These are phyloP conservation scores for Lordiphosa mommai DNA, from an alignment of 1,140 invertebrate species.

Conservation along the genomic window DNA sequence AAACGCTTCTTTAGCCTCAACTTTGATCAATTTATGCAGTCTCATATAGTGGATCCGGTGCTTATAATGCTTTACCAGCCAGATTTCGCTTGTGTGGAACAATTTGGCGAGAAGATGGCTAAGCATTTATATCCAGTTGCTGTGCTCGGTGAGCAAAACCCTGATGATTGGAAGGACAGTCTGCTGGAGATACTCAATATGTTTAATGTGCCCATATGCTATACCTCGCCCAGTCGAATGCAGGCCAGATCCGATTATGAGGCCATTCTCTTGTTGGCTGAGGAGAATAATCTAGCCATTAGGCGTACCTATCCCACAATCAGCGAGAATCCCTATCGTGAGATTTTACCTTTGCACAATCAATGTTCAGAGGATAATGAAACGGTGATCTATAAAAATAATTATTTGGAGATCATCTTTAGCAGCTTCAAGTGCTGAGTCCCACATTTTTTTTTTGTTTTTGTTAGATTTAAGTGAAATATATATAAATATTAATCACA, in stretches of 20 bases:
- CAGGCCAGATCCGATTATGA: constrained; percentile 17
- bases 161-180: constrained; percentile 22
- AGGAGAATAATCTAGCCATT: not conserved
- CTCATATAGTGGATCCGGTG: constrained; percentile 21
- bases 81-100: constrained; percentile 18
- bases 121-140: not conserved
- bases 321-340: constrained; percentile 44
- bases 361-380: constrained; percentile 14
- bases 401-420: constrained; percentile 42
- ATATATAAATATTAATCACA: no score
- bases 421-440: not conserved
- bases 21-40: constrained; percentile 5
- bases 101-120: constrained; percentile 7
- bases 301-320: constrained; percentile 1
- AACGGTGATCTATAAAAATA: constrained; percentile 38
- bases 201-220: constrained; percentile 41
- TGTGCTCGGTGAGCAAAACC: not conserved
- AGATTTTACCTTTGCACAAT: constrained; percentile 41
- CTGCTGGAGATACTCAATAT: constrained; percentile 4
- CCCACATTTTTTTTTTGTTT: not conserved
- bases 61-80: constrained; percentile 36
- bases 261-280: constrained; percentile 16
- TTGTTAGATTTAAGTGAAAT: not conserved
- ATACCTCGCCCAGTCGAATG: constrained; percentile 22
- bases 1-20: constrained; percentile 12